Evolutionary conservation across 1,140 invertebrate species (phyloP), one percentile per base, ranked within the genome.

Genomic region (Lasioglossum albipes): DNA sequence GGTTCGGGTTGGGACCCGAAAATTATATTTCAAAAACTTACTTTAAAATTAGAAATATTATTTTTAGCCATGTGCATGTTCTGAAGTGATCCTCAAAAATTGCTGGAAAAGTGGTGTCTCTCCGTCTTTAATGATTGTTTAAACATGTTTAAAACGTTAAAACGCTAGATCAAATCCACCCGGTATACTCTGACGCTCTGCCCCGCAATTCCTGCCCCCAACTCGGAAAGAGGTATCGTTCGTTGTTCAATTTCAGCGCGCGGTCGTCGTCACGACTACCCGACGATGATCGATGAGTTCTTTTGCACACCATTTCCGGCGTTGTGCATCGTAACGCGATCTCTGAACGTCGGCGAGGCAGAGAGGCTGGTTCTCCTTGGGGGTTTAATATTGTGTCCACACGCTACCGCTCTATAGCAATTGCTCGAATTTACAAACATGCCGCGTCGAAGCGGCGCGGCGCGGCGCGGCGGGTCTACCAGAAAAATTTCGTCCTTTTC

Each of bases 401-500:
- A 59, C 57, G 57, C 57, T 20, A 59, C 57, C 57, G 57, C 57
- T 57, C 57, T n/a, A 59, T 7, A 59, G 20, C 57, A 7, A 59
- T 59, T n/a, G 57, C 57, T n/a, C 57, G 57, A 59, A 0, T 59
- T 59, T 22, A 59, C 6, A 59, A n/a, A 7, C 57, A n/a, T 5
- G 18, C 57, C 20, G 57, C 57, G 20, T 18, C 52, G 52, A 20
- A 57, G 10, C 9, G 13, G 45, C 16, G 36, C 36, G 36, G 36
- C 36, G 36, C 36, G 3, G 36, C 36, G 5, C 9, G 12, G 20
- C 20, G 45, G 2, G 59, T 36, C 3, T 59, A 73, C 61, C 52
- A 66, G 71, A 45, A 74, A 74, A 84, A 49, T 84, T 79, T 84
- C 65, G 31, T n/a, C 57, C 77, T 65, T 77, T 65, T 82, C 65